A percentile compares a stretch with the other conserved stretches of the same genome.
Conservation (phyloP, 2,113 vertebrate species). For the Xiphophorus couchianus region DNA sequence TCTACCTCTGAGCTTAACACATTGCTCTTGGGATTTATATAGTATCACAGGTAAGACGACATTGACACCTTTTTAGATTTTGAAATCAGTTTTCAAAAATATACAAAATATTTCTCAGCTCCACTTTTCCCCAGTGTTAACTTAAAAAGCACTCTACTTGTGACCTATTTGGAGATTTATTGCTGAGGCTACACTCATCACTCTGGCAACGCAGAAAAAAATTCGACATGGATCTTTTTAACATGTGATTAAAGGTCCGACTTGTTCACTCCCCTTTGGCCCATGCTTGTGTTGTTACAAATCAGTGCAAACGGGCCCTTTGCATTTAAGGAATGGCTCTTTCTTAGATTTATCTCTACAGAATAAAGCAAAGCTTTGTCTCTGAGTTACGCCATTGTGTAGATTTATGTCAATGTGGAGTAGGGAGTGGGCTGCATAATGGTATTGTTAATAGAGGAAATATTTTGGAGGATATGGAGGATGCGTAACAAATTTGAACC, state of each 20-base stretch:
- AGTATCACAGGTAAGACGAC: no score
- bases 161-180: neutral
- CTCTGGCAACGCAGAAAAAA: slow-evolving; percentile 4
- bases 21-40: no score
- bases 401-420: neutral
- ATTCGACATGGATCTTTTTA: neutral
- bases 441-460: neutral
- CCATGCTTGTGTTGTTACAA: neutral
- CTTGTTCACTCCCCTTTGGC: neutral
- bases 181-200: neutral
- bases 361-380: neutral
- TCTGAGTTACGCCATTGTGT: neutral
- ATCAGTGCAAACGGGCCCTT: neutral
- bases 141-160: neutral
- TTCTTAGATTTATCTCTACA: neutral
- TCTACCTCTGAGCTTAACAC: no score
- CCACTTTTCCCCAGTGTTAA: neutral
- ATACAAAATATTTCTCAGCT: neutral
- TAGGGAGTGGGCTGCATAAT: neutral
- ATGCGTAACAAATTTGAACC: neutral
- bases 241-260: neutral
- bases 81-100: neutral
- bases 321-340: neutral
- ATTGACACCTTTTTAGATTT: neutral
- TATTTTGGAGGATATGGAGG: neutral